Percentiles rank a stretch among this genome's conserved stretches.
These are phyloP conservation scores for Drosophila biarmipes DNA, from an alignment of 1,140 invertebrate genomes.

Conservation along the genomic window DNA sequence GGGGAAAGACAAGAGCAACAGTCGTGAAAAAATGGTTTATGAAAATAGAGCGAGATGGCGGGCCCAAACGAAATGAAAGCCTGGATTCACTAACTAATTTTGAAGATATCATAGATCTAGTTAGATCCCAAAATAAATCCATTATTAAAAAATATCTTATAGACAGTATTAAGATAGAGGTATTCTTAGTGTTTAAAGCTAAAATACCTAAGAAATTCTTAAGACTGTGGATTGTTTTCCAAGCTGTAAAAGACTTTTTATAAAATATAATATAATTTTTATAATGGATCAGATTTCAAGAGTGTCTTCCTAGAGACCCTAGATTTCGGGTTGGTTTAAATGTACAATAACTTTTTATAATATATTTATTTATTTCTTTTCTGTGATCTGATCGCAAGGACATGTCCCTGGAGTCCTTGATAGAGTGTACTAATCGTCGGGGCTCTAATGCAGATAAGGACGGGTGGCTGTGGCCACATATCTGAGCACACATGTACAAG, in stretches of 20 bases:
- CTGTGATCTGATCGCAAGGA: not conserved
- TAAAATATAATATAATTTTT: too few species aligned
- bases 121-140: too few species aligned
- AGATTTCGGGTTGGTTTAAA: too few species aligned
- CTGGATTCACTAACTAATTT: conserved; percentile 21
- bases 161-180: too few species aligned
- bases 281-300: too few species aligned
- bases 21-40: conserved; percentile 66
- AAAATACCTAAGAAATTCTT: too few species aligned
- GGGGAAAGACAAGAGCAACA: conserved; percentile 7
- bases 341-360: too few species aligned
- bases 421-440: conserved; percentile 55
- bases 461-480: conserved; percentile 56
- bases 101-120: not conserved
- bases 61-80: not conserved
- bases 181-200: too few species aligned
- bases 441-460: conserved; percentile 55
- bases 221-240: too few species aligned
- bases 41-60: conserved; percentile 37
- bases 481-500: not conserved
- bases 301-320: too few species aligned
- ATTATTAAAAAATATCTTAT: too few species aligned
- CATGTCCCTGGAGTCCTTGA: not conserved
- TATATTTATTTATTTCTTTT: not conserved
- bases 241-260: too few species aligned